Evolutionary conservation across 2,888 invertebrate species (phyloP), one percentile per base, ranked within the genome.

Genomic region (Troilus luridus): DNA sequence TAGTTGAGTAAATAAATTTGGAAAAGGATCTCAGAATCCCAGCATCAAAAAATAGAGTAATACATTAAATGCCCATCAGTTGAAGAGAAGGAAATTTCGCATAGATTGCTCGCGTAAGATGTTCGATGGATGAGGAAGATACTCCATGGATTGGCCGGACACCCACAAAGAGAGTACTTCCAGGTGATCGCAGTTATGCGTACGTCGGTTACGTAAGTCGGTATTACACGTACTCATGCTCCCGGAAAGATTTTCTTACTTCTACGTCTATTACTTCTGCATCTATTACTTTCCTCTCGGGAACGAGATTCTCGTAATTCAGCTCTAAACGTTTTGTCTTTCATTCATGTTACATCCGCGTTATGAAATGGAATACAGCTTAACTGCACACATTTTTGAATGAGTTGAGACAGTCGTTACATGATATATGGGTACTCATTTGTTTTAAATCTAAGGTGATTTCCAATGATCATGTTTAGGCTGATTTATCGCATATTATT

Each of bases 281-380:
- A 77, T 27, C 72, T 77, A 77, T 77, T 77, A 77, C 72, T 77
- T 77, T 77, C 27, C 54, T 56, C 85, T 56, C 56, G n/a, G n/a
- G n/a, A 85, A 85, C 85, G 41, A 85, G 85, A 85, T 85, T n/a
- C 85, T 85, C 56, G 56, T 85, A 85, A 77, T 41, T 77, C 72
- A 41, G 72, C 8, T 77, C 27, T 12, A 41, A 41, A 41, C 56
- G 56, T 85, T 85, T 56, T 85, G 85, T 85, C 85, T 85, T 58
- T 85, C 41, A 85, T 58, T 56, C 56, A 58, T n/a, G n/a, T 85
- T 85, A 85, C 56, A 85, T 85, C 56, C 54, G 85, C 56, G 56
- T 85, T 85, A 56, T 54, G 85, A 56, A 85, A 85, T 58, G 0
- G 72, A 5, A 0, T 12, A 41, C 14, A 77, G 41, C 41, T 77